These are phyloP conservation scores for Orchesella flavescens DNA, from an alignment of 2,888 invertebrate species.

Conservation along the genomic window DNA sequence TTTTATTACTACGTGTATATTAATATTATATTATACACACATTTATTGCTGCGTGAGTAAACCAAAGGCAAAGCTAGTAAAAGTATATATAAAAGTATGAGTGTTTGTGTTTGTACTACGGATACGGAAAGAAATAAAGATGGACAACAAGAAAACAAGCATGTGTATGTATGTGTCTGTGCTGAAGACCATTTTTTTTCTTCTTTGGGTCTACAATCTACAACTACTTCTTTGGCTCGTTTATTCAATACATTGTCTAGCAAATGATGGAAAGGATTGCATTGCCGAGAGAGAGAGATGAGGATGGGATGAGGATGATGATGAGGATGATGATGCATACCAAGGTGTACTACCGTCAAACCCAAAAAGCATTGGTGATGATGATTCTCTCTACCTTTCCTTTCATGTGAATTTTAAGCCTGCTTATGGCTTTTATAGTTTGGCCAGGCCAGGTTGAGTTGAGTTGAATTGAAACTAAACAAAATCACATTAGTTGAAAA, in stretches of 20 bases:
- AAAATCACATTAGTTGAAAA: neutral
- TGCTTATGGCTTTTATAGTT: neutral
- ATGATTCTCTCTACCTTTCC: constrained; percentile 10
- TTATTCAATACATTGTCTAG: neutral
- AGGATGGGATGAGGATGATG: no score
- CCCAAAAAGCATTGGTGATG: neutral
- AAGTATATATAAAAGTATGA: neutral
- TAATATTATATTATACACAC: no score
- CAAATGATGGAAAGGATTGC: neutral
- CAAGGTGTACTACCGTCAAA: neutral
- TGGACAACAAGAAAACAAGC: neutral
- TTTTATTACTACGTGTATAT: neutral
- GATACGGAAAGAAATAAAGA: neutral
- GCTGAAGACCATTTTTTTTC: neutral
- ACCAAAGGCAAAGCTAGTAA: no score
- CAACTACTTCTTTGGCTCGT: neutral
- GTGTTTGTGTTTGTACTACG: neutral
- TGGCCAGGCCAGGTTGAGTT: neutral
- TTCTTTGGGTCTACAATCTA: neutral
- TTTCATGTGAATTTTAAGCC: neutral
- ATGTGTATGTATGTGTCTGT: neutral
- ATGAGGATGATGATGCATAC: constrained; percentile 7
- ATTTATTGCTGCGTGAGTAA: constrained; percentile 7
- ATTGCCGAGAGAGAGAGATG: neutral
- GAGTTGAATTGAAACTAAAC: neutral